Conservation (phyloP, 1,140 invertebrate genomes). For the Magallana angulata region DNA sequence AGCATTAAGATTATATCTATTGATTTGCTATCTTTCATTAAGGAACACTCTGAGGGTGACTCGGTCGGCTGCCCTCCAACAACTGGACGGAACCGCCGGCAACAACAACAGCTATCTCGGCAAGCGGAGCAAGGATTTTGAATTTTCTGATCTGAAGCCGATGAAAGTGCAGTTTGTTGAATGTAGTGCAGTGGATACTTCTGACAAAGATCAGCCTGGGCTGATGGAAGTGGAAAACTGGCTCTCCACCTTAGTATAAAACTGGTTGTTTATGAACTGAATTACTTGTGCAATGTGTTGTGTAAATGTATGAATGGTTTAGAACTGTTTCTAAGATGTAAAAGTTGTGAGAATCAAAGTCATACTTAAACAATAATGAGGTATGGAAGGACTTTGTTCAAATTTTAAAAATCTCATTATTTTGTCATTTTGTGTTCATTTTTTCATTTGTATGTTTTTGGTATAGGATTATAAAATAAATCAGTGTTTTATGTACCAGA, state of each 20-base stretch:
- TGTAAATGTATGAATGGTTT: not conserved
- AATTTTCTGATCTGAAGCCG: conserved; percentile 86
- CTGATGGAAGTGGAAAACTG: conserved; percentile 84
- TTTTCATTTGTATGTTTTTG: too few species aligned
- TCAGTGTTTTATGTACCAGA: too few species aligned
- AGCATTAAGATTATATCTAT: not conserved
- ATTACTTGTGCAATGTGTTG: not conserved
- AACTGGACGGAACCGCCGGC: conserved; percentile 81
- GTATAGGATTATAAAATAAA: too few species aligned
- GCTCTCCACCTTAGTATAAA: conserved; percentile 83
- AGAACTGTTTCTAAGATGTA: too few species aligned
- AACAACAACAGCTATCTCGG: conserved; percentile 84
- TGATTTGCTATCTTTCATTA: conserved; percentile 49
- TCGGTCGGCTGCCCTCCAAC: conserved; percentile 87
- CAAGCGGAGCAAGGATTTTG: conserved; percentile 88
- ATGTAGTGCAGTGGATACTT: conserved; percentile 83
- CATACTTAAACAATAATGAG: too few species aligned
- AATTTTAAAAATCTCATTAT: too few species aligned
- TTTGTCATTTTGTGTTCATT: too few species aligned
- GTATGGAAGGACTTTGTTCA: too few species aligned
- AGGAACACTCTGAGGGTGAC: conserved; percentile 89
- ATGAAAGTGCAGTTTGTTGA: conserved; percentile 87
- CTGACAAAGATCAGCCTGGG: conserved; percentile 79
- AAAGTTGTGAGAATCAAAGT: too few species aligned
- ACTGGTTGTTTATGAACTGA: not conserved